phyloP scores from a whole-genome alignment of 1,140 invertebrate species.

The Sitophilus oryzae region DNA sequence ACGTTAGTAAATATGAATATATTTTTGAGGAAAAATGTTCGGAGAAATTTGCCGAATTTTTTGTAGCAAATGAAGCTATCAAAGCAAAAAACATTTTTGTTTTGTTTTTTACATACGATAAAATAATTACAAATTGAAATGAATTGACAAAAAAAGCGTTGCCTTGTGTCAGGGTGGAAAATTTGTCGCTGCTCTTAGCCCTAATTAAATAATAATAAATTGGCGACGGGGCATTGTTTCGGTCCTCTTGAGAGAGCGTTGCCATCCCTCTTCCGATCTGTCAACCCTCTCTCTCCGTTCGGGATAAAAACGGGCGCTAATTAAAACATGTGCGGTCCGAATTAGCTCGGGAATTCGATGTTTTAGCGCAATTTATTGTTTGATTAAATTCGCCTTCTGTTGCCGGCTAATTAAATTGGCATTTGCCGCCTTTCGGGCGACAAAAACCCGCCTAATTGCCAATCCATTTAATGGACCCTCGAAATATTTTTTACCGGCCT shows the following conservation, averaged over 20 bases:
- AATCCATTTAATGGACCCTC: slow-evolving; percentile 24
- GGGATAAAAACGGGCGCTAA: slow-evolving; percentile 17
- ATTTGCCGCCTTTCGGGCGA: slow-evolving; percentile 18
- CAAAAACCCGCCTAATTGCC: slow-evolving; percentile 28
- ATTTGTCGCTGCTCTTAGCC: background rate
- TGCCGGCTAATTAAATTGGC: slow-evolving; percentile 26
- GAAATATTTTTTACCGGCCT: slow-evolving; percentile 14
- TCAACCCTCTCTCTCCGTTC: too few species aligned
- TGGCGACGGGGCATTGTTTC: background rate
- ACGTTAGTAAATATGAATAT: too few species aligned
- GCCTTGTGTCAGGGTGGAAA: too few species aligned
- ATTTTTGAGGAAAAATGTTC: too few species aligned
- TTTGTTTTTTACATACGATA: too few species aligned
- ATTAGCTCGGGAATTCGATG: slow-evolving; percentile 18
- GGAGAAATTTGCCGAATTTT: too few species aligned
- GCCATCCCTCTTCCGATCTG: slow-evolving; percentile 1
- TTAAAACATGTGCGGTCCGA: slow-evolving; percentile 24
- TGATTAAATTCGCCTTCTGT: slow-evolving; percentile 30
- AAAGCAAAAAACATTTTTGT: too few species aligned
- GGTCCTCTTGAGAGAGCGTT: background rate
- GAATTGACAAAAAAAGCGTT: too few species aligned
- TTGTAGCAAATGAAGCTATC: too few species aligned
- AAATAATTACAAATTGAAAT: too few species aligned
- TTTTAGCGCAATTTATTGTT: slow-evolving; percentile 24
- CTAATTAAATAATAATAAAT: background rate